phyloP scores from a whole-genome alignment of 2,797 vertebrate species.

The Loriculus beryllinus region DNA sequence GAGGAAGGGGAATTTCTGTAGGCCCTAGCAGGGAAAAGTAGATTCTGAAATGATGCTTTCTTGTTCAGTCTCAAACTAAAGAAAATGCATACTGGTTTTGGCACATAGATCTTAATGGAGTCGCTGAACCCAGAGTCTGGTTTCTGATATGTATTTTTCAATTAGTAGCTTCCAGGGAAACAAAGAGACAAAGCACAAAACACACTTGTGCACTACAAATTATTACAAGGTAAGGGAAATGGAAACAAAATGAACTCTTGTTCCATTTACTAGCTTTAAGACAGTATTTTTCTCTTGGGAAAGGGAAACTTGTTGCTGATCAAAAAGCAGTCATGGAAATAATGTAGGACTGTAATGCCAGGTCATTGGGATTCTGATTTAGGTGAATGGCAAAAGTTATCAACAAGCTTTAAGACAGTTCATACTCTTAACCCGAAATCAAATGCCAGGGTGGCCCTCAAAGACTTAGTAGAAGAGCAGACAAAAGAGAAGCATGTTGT shows the following conservation, averaged over 20 bases:
- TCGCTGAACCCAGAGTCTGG: background rate
- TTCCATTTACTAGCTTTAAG: background rate
- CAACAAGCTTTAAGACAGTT: background rate
- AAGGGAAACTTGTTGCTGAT: background rate
- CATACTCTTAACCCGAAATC: background rate
- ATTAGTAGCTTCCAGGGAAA: background rate
- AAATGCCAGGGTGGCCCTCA: background rate
- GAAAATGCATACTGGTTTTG: background rate
- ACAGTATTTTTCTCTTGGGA: constrained; percentile 6
- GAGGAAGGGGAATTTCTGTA: background rate
- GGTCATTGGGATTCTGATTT: background rate
- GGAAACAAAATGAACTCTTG: background rate
- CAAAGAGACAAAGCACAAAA: background rate
- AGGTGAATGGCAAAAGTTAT: background rate
- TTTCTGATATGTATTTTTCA: background rate
- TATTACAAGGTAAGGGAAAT: background rate
- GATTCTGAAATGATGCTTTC: background rate
- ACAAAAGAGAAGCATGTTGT: background rate
- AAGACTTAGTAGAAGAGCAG: background rate
- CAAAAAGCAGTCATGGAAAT: background rate
- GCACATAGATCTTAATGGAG: background rate
- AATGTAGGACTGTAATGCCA: background rate
- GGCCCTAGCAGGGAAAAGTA: background rate
- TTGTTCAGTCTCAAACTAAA: background rate
- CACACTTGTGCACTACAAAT: background rate